Evolutionary conservation across 2,113 vertebrate species (phyloP), one percentile per base, ranked within the genome.

Genomic region (Pomatorhinus ruficollis): DNA sequence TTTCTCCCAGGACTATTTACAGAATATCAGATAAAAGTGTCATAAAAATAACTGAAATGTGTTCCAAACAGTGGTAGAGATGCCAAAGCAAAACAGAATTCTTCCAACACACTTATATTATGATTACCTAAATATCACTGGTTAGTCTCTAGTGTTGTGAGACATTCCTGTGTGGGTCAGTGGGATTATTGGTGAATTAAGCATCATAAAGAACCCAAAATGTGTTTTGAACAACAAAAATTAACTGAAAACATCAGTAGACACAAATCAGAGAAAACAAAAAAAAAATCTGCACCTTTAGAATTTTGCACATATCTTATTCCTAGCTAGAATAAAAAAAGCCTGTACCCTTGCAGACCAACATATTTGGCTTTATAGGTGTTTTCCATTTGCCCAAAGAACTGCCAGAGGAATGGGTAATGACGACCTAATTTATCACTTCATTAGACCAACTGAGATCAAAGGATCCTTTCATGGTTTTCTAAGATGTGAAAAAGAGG

Each of bases 381-480:
- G 50, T 68, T 97, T 96, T 87, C 37, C 56, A 78, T 72, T 79
- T 96, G 71, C 68, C 50, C 71, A 70, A 59, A 91, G 39, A 90
- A 60, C 60, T 97, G 84, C 56, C 77, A 87, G 33, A 87, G 91
- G 44, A 96, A 79, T 56, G 83, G 54, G 60, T 39, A 91, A 78
- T 30, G 44, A 87, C 65, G 50, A 68, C 30, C 33, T 89, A 61
- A 94, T 94, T 97, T 81, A 95, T 89, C 69, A 96, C 49, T 94
- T 96, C 28, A 91, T 94, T 91, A 95, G 57, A 92, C 83, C 61
- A 93, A 53, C 61, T 20, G 68, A 5, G 47, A 91, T 94, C 83
- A 96, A 83, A 86, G 83, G 92, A 87, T 87, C 64, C 45, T 69
- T 93, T 87, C 95, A 89, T 74, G 95, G 95, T 94, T 97, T 96